These are phyloP conservation scores for Parasteatoda lunata DNA, from an alignment of 2,888 invertebrate species.

Conservation along the genomic window DNA sequence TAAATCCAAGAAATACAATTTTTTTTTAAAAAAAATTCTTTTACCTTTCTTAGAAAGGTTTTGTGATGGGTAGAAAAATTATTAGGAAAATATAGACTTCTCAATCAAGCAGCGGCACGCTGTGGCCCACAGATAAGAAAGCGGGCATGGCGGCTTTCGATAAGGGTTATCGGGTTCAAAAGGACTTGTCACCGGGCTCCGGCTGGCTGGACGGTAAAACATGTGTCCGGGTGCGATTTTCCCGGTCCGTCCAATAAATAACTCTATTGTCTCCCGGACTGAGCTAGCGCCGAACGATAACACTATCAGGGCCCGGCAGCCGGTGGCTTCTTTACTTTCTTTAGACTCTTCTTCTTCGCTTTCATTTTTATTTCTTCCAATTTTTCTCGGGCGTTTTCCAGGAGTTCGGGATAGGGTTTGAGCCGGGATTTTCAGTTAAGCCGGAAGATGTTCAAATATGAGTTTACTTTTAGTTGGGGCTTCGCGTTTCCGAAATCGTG, in stretches of 20 bases:
- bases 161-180: slow-evolving; percentile 60
- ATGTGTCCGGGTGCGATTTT: slow-evolving; percentile 58
- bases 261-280: slow-evolving; percentile 60
- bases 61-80: neutral
- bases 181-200: slow-evolving; percentile 55
- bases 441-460: slow-evolving; percentile 26
- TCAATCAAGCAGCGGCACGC: slow-evolving; percentile 50
- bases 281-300: slow-evolving; percentile 48
- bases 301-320: slow-evolving; percentile 43
- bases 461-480: neutral
- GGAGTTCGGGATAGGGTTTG: neutral
- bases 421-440: slow-evolving; percentile 19
- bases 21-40: too few species aligned
- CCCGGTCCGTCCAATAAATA: slow-evolving; percentile 63
- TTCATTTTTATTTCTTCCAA: neutral
- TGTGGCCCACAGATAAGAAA: slow-evolving; percentile 50
- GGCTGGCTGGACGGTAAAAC: slow-evolving; percentile 62
- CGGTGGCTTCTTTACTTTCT: slow-evolving; percentile 28
- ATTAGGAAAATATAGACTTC: slow-evolving; percentile 57
- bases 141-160: slow-evolving; percentile 42
- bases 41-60: too few species aligned
- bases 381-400: neutral
- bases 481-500: too few species aligned
- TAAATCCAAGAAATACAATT: too few species aligned
- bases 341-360: slow-evolving; percentile 6